Percentiles rank a stretch among this genome's conserved stretches.
Conservation (phyloP, 2,113 vertebrate genomes). For the Vulpes vulpes region DNA sequence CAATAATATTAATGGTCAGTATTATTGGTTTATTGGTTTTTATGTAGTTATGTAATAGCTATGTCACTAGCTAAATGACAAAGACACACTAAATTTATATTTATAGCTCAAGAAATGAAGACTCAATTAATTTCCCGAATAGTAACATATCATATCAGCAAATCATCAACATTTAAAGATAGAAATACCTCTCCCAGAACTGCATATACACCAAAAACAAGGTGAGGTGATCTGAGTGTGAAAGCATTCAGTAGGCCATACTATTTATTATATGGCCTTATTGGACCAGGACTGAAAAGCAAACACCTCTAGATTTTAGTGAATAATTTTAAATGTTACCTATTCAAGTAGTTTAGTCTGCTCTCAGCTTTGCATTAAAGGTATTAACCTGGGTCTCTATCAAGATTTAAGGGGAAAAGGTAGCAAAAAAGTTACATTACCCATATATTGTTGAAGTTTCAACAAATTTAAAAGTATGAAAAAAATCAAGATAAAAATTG, state of each 20-base stretch:
- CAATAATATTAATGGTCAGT: neutral
- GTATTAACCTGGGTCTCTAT: neutral
- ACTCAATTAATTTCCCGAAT: neutral
- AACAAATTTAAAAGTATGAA: neutral
- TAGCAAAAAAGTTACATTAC: neutral
- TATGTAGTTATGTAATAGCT: neutral
- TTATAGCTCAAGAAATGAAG: neutral
- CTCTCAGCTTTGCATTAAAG: neutral
- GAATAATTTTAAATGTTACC: conserved; percentile 41
- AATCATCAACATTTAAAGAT: neutral
- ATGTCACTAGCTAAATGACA: neutral
- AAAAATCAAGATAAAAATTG: neutral
- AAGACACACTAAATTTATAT: neutral
- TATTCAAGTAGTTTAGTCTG: neutral
- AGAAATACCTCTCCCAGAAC: neutral
- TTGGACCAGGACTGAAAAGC: neutral
- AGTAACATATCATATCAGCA: neutral
- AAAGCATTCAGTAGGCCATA: neutral
- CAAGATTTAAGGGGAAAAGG: neutral
- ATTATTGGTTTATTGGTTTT: neutral
- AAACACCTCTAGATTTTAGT: neutral
- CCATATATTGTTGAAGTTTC: neutral
- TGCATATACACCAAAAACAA: neutral
- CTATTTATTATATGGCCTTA: neutral
- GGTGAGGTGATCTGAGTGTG: neutral